A percentile compares a stretch with the other conserved stretches of the same genome.
Evolutionary conservation across 1,140 invertebrate genomes (phyloP).

Genomic region (Pseudomyrmex flavicornis): DNA sequence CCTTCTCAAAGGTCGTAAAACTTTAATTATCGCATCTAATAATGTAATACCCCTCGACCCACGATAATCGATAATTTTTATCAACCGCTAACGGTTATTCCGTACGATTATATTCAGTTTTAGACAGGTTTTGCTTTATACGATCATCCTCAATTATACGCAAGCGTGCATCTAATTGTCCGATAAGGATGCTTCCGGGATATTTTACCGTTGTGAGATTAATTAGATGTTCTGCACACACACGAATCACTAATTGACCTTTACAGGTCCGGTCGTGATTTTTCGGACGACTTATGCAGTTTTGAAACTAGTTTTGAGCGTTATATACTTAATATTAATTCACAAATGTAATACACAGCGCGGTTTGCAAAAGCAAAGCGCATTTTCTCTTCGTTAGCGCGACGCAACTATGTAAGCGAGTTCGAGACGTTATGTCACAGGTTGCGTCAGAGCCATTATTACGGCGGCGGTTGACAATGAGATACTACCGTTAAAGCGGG

Average conservation of each 20-base stretch:
- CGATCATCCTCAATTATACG: slow-evolving; percentile 44
- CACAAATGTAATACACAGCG: not conserved
- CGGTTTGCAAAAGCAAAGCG: not conserved
- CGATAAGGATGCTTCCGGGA: slow-evolving; percentile 38
- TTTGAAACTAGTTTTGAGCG: too few relatives aligned
- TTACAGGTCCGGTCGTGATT: not conserved
- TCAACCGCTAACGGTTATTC: slow-evolving; percentile 46
- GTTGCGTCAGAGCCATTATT: slow-evolving; percentile 39
- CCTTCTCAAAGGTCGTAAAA: slow-evolving; percentile 21
- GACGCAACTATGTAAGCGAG: slow-evolving; percentile 11
- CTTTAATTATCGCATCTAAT: slow-evolving; percentile 54
- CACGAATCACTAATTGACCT: slow-evolving; percentile 1
- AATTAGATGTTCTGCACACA: not conserved
- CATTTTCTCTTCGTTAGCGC: slow-evolving; percentile 13
- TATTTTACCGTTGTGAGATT: slow-evolving; percentile 38
- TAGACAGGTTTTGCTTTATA: slow-evolving; percentile 45
- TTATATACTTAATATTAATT: too few relatives aligned
- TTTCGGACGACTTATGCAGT: too few relatives aligned
- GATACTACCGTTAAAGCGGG: slow-evolving; percentile 28
- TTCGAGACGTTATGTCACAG: slow-evolving; percentile 60
- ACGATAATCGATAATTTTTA: slow-evolving; percentile 39
- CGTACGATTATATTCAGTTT: slow-evolving; percentile 37
- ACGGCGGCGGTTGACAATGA: slow-evolving; percentile 42
- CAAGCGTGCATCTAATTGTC: slow-evolving; percentile 46
- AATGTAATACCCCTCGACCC: slow-evolving; percentile 8